These are phyloP conservation scores for Chanos chanos DNA, from an alignment of 2,797 vertebrate genomes.

Conservation along the genomic window DNA sequence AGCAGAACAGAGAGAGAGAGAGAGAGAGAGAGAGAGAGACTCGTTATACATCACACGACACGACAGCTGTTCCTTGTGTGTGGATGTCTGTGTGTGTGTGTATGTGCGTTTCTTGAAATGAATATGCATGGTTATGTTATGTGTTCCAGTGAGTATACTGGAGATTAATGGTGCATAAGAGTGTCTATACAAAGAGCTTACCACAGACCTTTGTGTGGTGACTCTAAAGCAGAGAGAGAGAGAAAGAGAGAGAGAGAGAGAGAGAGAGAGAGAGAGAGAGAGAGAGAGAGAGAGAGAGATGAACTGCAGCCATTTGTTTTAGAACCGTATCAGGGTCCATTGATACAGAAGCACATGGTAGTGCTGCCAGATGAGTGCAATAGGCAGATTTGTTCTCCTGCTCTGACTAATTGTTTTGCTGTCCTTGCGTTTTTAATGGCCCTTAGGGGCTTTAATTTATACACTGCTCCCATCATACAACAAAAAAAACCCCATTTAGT, in stretches of 20 bases:
- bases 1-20: background rate
- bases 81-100: conserved; percentile 5
- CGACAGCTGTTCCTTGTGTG: conserved; percentile 46
- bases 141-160: conserved; percentile 27
- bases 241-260: too few relatives aligned
- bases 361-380: conserved; percentile 38
- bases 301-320: background rate
- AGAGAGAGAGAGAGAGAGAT: background rate
- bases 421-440: conserved; percentile 47
- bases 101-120: background rate
- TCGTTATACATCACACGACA: too few relatives aligned
- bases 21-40: background rate
- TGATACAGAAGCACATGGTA: conserved; percentile 19
- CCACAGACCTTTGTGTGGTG: conserved; percentile 53
- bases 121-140: too few relatives aligned
- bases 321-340: background rate
- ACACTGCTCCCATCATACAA: conserved; percentile 32
- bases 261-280: background rate
- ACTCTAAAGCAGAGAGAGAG: conserved; percentile 26
- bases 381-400: conserved; percentile 14
- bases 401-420: conserved; percentile 44
- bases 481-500: background rate
- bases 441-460: conserved; percentile 48
- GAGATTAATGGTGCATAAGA: conserved; percentile 53
- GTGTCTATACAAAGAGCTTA: conserved; percentile 50